phyloP scores from a whole-genome alignment of 2,797 vertebrate genomes.

The Merluccius polli region DNA sequence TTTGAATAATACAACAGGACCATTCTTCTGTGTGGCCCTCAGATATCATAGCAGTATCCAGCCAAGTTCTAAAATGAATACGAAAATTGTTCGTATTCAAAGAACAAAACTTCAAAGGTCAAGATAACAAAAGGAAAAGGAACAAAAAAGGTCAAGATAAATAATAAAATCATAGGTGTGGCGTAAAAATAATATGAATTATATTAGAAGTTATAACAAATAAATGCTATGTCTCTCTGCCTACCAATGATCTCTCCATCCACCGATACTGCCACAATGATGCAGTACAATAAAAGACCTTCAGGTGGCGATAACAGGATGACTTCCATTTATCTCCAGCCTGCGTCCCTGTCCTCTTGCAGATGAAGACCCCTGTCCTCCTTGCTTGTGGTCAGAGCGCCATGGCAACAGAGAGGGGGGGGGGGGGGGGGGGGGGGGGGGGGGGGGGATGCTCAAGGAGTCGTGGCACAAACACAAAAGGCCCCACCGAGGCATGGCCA shows the following conservation, averaged over 20 bases:
- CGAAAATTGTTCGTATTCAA: no score
- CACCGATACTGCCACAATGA: background rate
- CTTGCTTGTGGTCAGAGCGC: constrained; percentile 81
- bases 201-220: no score
- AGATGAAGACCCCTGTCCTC: constrained; percentile 77
- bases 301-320: background rate
- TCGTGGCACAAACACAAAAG: constrained; percentile 52
- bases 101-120: no score
- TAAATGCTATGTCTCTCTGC: background rate
- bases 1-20: no score
- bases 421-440: background rate
- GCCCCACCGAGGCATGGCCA: constrained; percentile 67
- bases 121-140: no score
- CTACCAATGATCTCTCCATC: background rate
- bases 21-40: no score
- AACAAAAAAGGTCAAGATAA: no score
- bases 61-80: no score
- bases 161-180: no score
- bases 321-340: constrained; percentile 59
- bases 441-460: constrained; percentile 38
- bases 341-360: constrained; percentile 76
- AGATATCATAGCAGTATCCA: no score
- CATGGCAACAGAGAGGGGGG: constrained; percentile 59
- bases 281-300: background rate
- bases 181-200: no score